phyloP scores from a whole-genome alignment of 2,113 vertebrate genomes.

The Eulacestoma nigropectus region DNA sequence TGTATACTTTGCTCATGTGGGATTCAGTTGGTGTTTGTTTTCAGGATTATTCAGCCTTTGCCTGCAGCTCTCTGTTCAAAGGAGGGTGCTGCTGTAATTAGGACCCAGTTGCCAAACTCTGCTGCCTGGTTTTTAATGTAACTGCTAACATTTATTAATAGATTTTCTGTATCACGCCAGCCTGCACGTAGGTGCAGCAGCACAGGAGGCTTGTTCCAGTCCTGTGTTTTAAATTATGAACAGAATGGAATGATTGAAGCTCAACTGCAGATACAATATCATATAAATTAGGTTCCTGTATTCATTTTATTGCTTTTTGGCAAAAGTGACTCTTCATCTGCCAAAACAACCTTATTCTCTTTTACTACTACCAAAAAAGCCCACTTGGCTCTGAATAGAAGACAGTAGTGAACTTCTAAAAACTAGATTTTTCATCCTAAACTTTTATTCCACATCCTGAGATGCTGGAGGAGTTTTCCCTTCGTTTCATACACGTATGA shows the following conservation, averaged over 20 bases:
- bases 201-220: neutral
- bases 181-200: neutral
- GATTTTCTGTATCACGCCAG: neutral
- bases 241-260: neutral
- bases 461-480: neutral
- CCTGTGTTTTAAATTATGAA: neutral
- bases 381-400: neutral
- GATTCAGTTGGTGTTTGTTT: neutral
- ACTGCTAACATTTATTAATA: neutral
- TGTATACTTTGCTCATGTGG: neutral
- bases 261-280: neutral
- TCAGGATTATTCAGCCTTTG: neutral
- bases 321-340: neutral
- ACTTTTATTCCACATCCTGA: neutral
- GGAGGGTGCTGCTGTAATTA: neutral
- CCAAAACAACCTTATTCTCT: neutral
- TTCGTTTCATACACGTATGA: fast-evolving
- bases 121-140: neutral
- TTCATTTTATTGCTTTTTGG: neutral
- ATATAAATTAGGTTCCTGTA: neutral
- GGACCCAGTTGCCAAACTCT: neutral
- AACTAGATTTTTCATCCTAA: neutral
- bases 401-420: neutral
- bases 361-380: neutral
- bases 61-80: neutral